A percentile compares a stretch with the other conserved stretches of the same genome.
phyloP scores from a whole-genome alignment of 2,888 invertebrate genomes.

The Rhagophthalmus giganteus region DNA sequence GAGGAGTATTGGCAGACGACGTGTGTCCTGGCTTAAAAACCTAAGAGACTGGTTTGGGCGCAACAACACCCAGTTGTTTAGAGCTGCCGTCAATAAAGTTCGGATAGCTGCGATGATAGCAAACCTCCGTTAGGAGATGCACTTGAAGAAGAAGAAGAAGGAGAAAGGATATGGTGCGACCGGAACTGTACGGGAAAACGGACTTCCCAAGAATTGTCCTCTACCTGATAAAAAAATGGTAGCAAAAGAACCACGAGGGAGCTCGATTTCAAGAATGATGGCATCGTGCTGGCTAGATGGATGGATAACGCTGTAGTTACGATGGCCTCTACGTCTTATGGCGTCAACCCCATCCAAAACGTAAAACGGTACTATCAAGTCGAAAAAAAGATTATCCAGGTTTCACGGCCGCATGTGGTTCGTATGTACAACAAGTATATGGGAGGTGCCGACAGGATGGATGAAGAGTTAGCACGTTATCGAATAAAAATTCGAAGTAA shows the following conservation, averaged over 20 bases:
- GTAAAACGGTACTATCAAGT: slow-evolving; percentile 28
- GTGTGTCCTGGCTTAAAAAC: too few species aligned
- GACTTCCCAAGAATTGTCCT: slow-evolving; percentile 34
- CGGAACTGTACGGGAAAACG: slow-evolving; percentile 37
- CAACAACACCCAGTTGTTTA: too few species aligned
- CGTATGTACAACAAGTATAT: slow-evolving; percentile 33
- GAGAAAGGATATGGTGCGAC: slow-evolving; percentile 36
- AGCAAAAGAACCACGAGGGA: slow-evolving; percentile 24
- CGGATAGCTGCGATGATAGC: too few species aligned
- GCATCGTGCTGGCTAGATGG: slow-evolving; percentile 37
- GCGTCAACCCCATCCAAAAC: slow-evolving; percentile 26
- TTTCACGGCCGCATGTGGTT: slow-evolving; percentile 29
- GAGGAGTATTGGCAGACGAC: too few species aligned
- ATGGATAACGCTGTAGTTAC: slow-evolving; percentile 42
- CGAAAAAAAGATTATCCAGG: slow-evolving; percentile 28
- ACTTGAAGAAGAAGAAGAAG: too few species aligned
- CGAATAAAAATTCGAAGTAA: not conserved
- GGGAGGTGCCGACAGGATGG: slow-evolving; percentile 33
- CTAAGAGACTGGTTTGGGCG: too few species aligned
- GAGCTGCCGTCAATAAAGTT: too few species aligned
- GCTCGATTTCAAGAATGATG: too few species aligned
- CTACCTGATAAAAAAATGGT: slow-evolving; percentile 25
- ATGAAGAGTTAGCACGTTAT: not conserved
- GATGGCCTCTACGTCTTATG: slow-evolving; percentile 33
- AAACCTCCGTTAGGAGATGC: too few species aligned